These are phyloP conservation scores for Probosciger aterrimus DNA, from an alignment of 2,113 vertebrate genomes.

Conservation along the genomic window DNA sequence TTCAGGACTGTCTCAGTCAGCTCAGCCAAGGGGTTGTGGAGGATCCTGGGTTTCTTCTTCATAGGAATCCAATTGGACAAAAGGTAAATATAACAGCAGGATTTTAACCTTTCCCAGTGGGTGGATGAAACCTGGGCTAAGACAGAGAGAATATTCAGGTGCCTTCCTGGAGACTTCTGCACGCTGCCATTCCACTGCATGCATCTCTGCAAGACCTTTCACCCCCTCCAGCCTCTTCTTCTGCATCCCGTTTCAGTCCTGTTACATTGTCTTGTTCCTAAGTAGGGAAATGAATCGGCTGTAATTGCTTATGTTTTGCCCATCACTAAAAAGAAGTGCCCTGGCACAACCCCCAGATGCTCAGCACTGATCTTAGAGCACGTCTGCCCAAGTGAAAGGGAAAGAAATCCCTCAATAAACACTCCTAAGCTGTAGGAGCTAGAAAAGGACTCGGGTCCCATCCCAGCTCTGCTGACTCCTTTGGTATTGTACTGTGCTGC, in stretches of 20 bases:
- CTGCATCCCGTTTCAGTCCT: not conserved
- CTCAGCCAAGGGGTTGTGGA: not conserved
- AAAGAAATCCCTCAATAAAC: not conserved
- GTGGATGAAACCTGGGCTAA: not conserved
- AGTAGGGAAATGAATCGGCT: not conserved
- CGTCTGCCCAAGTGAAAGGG: not conserved
- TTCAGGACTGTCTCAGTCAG: not conserved
- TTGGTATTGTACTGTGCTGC: not conserved
- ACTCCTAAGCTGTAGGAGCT: not conserved
- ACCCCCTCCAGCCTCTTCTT: not conserved
- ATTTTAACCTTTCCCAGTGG: not conserved
- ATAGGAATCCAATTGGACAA: not conserved
- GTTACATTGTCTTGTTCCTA: not conserved
- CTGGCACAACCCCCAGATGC: not conserved
- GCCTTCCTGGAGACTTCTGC: not conserved
- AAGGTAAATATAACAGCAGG: accelerated
- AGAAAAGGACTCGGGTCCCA: not conserved
- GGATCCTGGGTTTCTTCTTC: not conserved
- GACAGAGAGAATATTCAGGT: not conserved
- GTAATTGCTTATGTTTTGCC: not conserved
- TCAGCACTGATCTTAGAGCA: not conserved
- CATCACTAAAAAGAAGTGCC: not conserved
- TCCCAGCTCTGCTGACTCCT: not conserved
- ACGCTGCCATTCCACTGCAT: not conserved
- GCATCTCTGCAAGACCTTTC: not conserved